These are phyloP conservation scores for Theonella swinhoei DNA, from an alignment of 37 sponge, comb jelly and placozoan species.

Conservation along the genomic window DNA sequence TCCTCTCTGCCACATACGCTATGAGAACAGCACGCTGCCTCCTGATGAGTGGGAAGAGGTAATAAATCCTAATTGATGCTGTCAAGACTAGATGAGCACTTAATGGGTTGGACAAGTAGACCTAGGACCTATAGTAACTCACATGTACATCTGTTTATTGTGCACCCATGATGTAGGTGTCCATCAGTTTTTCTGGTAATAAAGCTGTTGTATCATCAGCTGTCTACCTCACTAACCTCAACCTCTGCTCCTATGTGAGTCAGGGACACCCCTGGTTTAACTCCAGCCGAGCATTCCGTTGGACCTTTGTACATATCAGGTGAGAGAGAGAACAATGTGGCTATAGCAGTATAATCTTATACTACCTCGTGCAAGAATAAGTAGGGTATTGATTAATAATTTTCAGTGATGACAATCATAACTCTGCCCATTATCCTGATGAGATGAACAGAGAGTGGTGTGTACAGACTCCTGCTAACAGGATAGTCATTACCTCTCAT, in stretches of 20 bases:
- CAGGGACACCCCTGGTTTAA: constrained; percentile 17
- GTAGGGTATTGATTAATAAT: no score
- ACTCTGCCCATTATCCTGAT: constrained; percentile 13
- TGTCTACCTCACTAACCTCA: constrained; percentile 13
- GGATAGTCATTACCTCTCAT: neutral
- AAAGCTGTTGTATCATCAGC: constrained; percentile 33
- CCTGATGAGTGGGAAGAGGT: constrained; percentile 32
- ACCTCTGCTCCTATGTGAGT: constrained; percentile 35
- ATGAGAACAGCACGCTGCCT: constrained; percentile 2
- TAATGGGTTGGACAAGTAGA: neutral
- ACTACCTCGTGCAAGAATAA: no score
- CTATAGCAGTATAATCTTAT: no score
- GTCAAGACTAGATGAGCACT: neutral
- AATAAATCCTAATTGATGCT: neutral
- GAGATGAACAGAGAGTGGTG: constrained; percentile 20
- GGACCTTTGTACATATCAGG: constrained; percentile 36
- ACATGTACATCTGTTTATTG: neutral
- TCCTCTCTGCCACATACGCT: constrained; percentile 50
- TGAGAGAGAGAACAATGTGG: no score
- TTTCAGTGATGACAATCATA: constrained; percentile 11
- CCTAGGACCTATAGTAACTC: neutral
- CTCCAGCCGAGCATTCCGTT: neutral
- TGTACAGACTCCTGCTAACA: constrained; percentile 24
- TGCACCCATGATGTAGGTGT: constrained; percentile 8
- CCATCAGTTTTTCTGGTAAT: constrained; percentile 44